These are phyloP conservation scores for Paratilapia polleni DNA, from an alignment of 2,113 vertebrate species.

Conservation along the genomic window DNA sequence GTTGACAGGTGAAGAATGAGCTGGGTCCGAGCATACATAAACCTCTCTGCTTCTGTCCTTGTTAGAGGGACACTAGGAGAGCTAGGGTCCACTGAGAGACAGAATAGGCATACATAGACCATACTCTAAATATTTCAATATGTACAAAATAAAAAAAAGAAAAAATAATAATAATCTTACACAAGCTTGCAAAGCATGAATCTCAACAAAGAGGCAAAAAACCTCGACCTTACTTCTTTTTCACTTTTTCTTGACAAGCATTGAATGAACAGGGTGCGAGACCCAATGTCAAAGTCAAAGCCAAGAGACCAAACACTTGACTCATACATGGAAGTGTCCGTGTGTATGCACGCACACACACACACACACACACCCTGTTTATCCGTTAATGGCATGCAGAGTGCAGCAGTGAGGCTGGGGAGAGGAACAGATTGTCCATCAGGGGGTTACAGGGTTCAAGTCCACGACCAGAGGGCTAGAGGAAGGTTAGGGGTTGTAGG, in stretches of 20 bases:
- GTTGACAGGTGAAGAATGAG: conserved; percentile 76
- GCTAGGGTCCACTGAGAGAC: conserved; percentile 16
- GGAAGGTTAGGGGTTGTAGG: conserved; percentile 70
- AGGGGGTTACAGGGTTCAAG: conserved; percentile 71
- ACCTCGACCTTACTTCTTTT: too few relatives aligned
- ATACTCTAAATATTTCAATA: neutral
- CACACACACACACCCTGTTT: conserved; percentile 42
- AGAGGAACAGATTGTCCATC: conserved; percentile 76
- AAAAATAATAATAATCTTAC: neutral
- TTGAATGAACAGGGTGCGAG: conserved; percentile 43
- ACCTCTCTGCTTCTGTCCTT: conserved; percentile 44
- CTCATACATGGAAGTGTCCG: conserved; percentile 19
- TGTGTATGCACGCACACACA: neutral
- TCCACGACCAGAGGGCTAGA: conserved; percentile 75
- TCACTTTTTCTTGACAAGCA: conserved; percentile 40
- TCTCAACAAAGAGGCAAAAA: too few relatives aligned
- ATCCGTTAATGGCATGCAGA: conserved; percentile 71
- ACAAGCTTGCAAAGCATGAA: neutral
- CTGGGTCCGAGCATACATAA: conserved; percentile 53
- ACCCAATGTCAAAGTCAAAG: conserved; percentile 47
- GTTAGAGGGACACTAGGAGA: conserved; percentile 49
- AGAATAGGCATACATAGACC: neutral
- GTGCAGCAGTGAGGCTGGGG: conserved; percentile 33
- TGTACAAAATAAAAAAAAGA: neutral
- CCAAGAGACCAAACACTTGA: conserved; percentile 65